A percentile compares a stretch with the other conserved stretches of the same genome.
These are phyloP conservation scores for Paramacrobiotus metropolitanus DNA, from an alignment of 1,140 invertebrate species.

Conservation along the genomic window DNA sequence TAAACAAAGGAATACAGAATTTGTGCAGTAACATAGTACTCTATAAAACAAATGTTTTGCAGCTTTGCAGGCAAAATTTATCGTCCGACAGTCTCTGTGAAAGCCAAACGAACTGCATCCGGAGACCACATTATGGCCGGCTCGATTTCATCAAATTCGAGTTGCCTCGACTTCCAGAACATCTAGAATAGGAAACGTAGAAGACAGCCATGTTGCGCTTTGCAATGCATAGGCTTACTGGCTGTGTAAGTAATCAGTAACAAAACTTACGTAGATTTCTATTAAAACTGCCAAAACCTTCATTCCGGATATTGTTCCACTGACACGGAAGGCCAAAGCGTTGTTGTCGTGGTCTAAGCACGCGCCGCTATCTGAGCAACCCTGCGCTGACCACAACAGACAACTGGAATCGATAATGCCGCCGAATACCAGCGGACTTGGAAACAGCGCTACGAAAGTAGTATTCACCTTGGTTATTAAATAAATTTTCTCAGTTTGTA, in stretches of 20 bases:
- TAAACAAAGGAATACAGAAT: too few relatives aligned
- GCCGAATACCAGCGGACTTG: slow-evolving; percentile 1
- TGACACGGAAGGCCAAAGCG: background rate
- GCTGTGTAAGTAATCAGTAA: background rate
- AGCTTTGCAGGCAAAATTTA: too few relatives aligned
- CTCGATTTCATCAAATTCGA: background rate
- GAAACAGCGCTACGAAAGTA: background rate
- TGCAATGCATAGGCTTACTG: too few relatives aligned
- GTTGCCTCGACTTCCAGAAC: background rate
- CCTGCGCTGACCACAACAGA: background rate
- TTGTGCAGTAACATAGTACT: too few relatives aligned
- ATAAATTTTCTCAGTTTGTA: background rate
- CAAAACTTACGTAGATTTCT: background rate
- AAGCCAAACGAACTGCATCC: background rate
- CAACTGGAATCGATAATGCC: background rate
- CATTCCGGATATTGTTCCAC: background rate
- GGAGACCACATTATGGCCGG: slow-evolving; percentile 4
- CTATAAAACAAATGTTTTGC: too few relatives aligned
- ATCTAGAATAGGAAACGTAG: background rate
- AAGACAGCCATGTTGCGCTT: background rate
- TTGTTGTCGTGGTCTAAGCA: background rate
- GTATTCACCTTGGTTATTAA: background rate
- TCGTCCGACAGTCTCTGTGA: background rate
- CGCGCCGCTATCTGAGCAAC: background rate
- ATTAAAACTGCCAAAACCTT: background rate